phyloP scores from a whole-genome alignment of 2,888 invertebrate species.

The Tipula confusa region DNA sequence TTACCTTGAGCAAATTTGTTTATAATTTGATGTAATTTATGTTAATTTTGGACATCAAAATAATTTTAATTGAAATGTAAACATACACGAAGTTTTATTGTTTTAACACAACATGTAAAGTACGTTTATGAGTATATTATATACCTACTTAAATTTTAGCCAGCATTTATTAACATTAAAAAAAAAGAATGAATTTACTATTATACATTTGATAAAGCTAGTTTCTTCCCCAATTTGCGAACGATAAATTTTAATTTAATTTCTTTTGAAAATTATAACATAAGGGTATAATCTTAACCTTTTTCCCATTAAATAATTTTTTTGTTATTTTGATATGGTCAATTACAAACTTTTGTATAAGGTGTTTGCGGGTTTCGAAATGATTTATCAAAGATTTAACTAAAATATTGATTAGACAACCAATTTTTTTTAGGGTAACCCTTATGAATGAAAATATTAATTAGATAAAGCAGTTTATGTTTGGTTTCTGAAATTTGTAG shows the following conservation, averaged over 20 bases:
- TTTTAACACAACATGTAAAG: not conserved
- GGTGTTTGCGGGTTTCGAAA: not conserved
- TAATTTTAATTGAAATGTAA: not conserved
- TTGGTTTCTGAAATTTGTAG: not conserved
- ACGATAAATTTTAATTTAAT: slow-evolving; percentile 13
- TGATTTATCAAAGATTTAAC: not conserved
- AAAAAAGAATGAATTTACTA: not conserved
- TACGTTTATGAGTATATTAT: not conserved
- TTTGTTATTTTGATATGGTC: not conserved
- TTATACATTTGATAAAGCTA: not conserved
- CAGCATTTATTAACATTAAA: not conserved
- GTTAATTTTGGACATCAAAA: not conserved
- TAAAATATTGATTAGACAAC: not conserved
- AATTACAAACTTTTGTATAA: not conserved
- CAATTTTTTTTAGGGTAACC: not conserved
- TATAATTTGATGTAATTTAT: not conserved
- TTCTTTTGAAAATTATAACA: slow-evolving; percentile 25
- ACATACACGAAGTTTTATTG: not conserved
- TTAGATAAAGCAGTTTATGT: not conserved
- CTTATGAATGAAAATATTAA: not conserved
- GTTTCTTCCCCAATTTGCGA: not conserved
- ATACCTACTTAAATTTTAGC: not conserved
- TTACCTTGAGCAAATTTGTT: not conserved
- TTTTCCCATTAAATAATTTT: not conserved
- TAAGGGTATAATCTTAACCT: not conserved